Conservation (phyloP, 2,888 invertebrate species). For the Drosophila ezoana region DNA sequence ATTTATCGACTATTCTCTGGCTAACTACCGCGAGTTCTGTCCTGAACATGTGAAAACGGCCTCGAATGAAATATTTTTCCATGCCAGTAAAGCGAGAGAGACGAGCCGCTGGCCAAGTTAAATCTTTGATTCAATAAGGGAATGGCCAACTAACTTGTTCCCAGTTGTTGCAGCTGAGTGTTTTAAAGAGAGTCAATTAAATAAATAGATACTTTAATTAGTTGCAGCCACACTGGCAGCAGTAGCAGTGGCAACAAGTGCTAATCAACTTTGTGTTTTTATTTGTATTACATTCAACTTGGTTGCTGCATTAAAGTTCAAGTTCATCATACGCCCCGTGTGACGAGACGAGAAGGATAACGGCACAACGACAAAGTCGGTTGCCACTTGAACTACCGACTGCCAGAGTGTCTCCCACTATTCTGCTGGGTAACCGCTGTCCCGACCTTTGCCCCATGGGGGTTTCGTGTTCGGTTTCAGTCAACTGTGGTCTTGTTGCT, state of each 20-base stretch:
- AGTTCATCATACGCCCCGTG: slow-evolving; percentile 41
- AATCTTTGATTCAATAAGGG: slow-evolving; percentile 11
- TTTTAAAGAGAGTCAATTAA: slow-evolving; percentile 19
- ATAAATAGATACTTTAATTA: slow-evolving; percentile 12
- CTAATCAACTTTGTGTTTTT: slow-evolving; percentile 25
- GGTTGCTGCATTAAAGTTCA: slow-evolving; percentile 26
- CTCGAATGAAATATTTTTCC: not conserved
- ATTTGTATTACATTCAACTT: slow-evolving; percentile 12
- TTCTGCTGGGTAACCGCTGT: not conserved
- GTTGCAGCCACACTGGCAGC: not conserved
- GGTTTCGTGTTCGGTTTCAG: slow-evolving; percentile 37
- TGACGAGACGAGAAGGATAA: not conserved
- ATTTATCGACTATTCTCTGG: no score
- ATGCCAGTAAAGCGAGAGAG: not conserved
- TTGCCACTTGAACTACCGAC: slow-evolving; percentile 17
- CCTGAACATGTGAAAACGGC: not conserved
- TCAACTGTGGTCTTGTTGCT: slow-evolving; percentile 23
- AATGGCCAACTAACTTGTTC: slow-evolving; percentile 4
- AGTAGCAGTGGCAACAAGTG: not conserved
- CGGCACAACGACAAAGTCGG: not conserved
- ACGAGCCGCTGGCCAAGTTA: not conserved
- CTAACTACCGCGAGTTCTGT: not conserved
- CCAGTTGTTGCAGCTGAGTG: slow-evolving; percentile 10
- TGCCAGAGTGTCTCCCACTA: slow-evolving; percentile 1
- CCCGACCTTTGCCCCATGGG: slow-evolving; percentile 30